Evolutionary conservation across 2,797 vertebrate species (phyloP), one percentile per base, ranked within the genome.

Genomic region (Anniella stebbinsi): DNA sequence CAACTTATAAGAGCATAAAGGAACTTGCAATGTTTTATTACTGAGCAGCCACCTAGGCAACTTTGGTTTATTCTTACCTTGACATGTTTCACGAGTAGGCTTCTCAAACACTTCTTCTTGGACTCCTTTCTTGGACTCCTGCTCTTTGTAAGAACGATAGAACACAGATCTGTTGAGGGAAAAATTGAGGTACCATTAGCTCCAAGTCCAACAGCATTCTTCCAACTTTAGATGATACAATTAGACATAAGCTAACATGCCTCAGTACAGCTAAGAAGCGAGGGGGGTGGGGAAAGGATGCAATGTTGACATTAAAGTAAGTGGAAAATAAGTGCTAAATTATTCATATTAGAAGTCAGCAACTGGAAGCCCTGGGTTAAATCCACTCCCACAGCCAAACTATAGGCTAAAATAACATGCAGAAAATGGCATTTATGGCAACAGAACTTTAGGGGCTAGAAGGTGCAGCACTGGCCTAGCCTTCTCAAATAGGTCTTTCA

Each of bases 31-130:
- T 41, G 23, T 77, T 63, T 36, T 28, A 84, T 41, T 38, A 41
- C 9, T 45, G 66, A 76, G 48, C 76, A 80, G 36, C 15, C 23
- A 48, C 77, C 38, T n/a, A 8, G 12, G 41, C 51, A 84, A 4
- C n/a, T 48, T 63, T 33, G 17, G 28, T 69, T 28, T 12, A 28
- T 23, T 51, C 97, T 97, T 94, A 99, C 99, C 99, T 93, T 99
- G 98, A 95, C 99, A 99, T 41, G 99, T 99, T 95, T 99, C 99
- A 3, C 98, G 98, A 0, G 98, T 98, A 17, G 99, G 99, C 92
- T 99, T 99, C 96, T 99, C 99, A 96, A 99, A 99, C 92, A 99
- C 98, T 95, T 99, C 99, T 95, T 99, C 99, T 95, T 99, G 99
- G 86, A 99, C 99, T 13, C 99, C 99, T 93, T 99, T 99, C 94